Percentiles rank a stretch among this genome's conserved stretches.
Evolutionary conservation across 2,113 vertebrate species (phyloP).

Genomic region (Natator depressus): DNA sequence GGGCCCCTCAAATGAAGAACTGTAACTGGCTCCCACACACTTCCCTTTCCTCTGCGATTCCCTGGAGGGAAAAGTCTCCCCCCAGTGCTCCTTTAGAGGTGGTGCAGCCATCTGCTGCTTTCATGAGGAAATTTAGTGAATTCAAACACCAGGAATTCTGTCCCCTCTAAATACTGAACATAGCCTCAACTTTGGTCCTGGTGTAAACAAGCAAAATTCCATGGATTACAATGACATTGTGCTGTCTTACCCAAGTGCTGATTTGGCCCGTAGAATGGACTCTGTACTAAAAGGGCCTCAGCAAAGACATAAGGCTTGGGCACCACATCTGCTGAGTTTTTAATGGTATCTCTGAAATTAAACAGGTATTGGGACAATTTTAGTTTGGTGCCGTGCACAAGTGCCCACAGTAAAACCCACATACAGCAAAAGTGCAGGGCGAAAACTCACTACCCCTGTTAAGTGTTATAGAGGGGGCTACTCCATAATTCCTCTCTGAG

Average conservation of each 20-base stretch:
- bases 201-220: background rate
- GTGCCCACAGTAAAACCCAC: background rate
- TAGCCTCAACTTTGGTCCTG: background rate
- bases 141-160: background rate
- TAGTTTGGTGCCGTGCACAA: accelerated
- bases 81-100: background rate
- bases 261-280: background rate
- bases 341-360: background rate
- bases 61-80: background rate
- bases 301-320: background rate
- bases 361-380: background rate
- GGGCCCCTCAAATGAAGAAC: background rate
- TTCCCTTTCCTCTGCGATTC: background rate
- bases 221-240: accelerated
- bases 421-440: background rate
- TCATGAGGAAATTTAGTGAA: background rate
- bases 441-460: no score
- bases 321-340: background rate
- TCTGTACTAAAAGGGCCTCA: background rate
- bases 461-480: background rate
- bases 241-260: accelerated
- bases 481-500: background rate
- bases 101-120: constrained; percentile 56
- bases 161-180: background rate
- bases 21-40: background rate